Conservation (phyloP, 2,113 vertebrate species). For the Serilophus lunatus region DNA sequence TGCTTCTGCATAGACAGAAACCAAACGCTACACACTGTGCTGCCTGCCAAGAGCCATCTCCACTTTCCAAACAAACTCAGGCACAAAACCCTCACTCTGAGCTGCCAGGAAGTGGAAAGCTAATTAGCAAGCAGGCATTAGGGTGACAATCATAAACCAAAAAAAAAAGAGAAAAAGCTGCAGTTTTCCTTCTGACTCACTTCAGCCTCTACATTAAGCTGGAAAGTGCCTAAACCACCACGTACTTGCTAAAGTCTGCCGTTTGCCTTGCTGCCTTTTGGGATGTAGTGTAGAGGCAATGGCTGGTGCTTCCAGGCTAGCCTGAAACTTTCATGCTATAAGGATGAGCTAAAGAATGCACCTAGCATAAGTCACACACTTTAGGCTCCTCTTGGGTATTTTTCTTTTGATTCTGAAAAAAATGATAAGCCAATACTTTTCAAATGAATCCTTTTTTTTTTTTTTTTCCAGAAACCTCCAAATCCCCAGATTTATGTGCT, state of each 20-base stretch:
- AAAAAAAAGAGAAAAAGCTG: not conserved
- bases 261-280: not conserved
- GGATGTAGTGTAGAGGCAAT: not conserved
- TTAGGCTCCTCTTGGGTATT: not conserved
- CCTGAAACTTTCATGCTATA: not conserved
- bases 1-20: not conserved
- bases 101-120: not conserved
- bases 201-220: not conserved
- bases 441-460: not conserved
- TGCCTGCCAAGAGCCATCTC: not conserved
- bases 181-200: slow-evolving; percentile 25
- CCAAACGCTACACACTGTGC: not conserved
- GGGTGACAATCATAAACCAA: not conserved
- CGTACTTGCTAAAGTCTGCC: not conserved
- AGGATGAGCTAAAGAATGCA: not conserved
- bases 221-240: not conserved
- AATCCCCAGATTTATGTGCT: not conserved
- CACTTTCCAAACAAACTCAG: not conserved
- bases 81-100: not conserved
- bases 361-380: not conserved
- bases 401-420: not conserved
- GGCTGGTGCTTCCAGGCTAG: not conserved
- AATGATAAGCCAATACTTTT: not conserved
- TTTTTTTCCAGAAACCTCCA: not conserved
- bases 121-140: slow-evolving; percentile 17